phyloP scores from a whole-genome alignment of 2,113 vertebrate species.

The Catharus minimus region DNA sequence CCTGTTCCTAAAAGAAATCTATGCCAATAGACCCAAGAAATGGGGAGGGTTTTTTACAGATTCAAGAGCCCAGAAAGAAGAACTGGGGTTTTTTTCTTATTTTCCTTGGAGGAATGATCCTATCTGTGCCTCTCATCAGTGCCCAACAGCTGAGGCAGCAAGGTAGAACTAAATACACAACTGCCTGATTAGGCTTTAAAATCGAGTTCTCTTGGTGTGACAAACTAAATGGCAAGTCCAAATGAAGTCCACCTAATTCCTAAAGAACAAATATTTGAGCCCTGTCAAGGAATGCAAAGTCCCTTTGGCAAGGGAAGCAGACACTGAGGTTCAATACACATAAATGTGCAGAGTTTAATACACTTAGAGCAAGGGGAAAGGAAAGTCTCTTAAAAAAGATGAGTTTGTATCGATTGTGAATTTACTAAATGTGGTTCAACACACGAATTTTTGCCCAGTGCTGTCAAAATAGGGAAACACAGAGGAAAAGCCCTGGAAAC shows the following conservation, averaged over 20 bases:
- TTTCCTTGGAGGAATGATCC: not conserved
- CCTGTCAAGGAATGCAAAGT: not conserved
- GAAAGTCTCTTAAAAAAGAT: not conserved
- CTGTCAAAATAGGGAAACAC: not conserved
- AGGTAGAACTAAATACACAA: not conserved
- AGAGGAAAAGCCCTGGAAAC: not conserved
- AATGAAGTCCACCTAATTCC: not conserved
- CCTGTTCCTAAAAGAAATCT: not conserved
- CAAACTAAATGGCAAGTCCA: conserved; percentile 9
- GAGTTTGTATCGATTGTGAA: not conserved
- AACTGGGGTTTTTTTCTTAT: accelerated
- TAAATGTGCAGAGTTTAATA: not conserved
- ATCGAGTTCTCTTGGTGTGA: not conserved
- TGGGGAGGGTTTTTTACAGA: not conserved
- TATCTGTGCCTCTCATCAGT: not conserved
- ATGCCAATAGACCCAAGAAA: not conserved
- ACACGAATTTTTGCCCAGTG: not conserved
- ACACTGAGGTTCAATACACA: not conserved
- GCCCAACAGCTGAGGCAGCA: not conserved
- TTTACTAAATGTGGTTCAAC: not conserved
- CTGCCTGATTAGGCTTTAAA: not conserved
- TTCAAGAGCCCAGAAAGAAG: not conserved
- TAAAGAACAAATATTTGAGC: conserved; percentile 40
- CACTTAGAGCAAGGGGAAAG: not conserved
- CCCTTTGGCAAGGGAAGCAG: not conserved